Evolutionary conservation across 2,888 invertebrate species (phyloP), one percentile per base, ranked within the genome.

Genomic region (Platerodrilus igneus): DNA sequence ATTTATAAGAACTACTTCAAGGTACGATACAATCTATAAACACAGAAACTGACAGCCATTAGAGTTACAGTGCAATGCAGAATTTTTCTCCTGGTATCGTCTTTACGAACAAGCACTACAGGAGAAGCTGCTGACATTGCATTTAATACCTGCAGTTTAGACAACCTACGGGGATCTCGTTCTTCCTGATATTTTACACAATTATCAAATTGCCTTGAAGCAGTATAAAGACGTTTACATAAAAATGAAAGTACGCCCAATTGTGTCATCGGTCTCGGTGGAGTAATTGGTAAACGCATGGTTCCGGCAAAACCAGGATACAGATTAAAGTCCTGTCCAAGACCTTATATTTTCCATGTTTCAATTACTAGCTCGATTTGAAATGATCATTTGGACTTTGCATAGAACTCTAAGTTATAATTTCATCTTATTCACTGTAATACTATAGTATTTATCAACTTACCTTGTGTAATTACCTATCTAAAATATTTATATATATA

Each of bases 121-220:
- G 93, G 92, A 23, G 87, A 82, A n/a, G n/a, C 79, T 38, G 81
- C 77, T 40, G 79, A 78, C 53, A 87, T 75, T 60, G 81, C 81
- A 59, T 81, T 80, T 57, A 86, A 71, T 55, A 81, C 72, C 55
- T 86, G 85, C 58, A 86, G 70, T 57, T 83, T 81, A 31, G 83
- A 77, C 59, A 88, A 69, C 67, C 79, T 81, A 55, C 77, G 74
- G n/a, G 80, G 77, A 68, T 88, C 78, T 58, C 79, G 81, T 68
- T 86, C 86, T 13, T 77, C 67, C 76, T 94, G 94, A 70, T 96
- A 96, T 69, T 94, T 91, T 65, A 91, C 92, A 69, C 94, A 95
- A 8, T 92, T 93, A 69, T 96, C 95, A 72, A 86, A 89, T 69
- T 93, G 92, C 95, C 95, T 95, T 4, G 92, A 88, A 18, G 91